phyloP scores from a whole-genome alignment of 2,888 invertebrate species.

The Homarus gammarus region DNA sequence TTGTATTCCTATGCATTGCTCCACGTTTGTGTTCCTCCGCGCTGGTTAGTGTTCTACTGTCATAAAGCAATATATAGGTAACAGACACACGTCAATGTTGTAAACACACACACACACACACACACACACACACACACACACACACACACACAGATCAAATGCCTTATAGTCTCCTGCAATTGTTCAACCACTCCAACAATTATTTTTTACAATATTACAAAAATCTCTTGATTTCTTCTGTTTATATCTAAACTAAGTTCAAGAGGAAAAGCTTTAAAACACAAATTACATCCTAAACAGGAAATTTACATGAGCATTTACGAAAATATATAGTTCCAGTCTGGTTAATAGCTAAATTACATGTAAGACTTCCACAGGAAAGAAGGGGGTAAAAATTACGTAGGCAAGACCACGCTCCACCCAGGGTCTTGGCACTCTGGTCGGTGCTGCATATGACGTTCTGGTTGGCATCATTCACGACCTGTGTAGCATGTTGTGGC shows the following conservation, averaged over 20 bases:
- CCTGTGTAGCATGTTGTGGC: not conserved
- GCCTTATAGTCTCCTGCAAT: too few relatives aligned
- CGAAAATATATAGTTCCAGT: conserved; percentile 22
- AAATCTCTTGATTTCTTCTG: not conserved
- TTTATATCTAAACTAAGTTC: not conserved
- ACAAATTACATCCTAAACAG: not conserved
- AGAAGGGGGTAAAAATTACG: not conserved
- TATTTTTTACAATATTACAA: not conserved
- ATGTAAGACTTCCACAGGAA: not conserved
- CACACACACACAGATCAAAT: not conserved
- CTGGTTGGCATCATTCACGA: not conserved
- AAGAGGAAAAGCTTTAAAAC: conserved; percentile 16
- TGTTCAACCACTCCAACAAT: not conserved
- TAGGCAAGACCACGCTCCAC: not conserved
- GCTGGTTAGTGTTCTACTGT: too few relatives aligned
- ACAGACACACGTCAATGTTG: too few relatives aligned
- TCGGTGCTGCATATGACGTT: not conserved
- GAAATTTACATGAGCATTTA: conserved; percentile 13
- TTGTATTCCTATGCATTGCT: too few relatives aligned
- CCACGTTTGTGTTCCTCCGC: too few relatives aligned
- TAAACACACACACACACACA: not conserved
- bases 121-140: not conserved
- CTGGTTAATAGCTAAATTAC: conserved; percentile 1
- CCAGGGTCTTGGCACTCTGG: not conserved
- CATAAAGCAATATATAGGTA: too few relatives aligned